Percentiles rank a stretch among this genome's conserved stretches.
These are phyloP conservation scores for Drosophila hamatofila DNA, from an alignment of 2,888 invertebrate genomes.

Conservation along the genomic window DNA sequence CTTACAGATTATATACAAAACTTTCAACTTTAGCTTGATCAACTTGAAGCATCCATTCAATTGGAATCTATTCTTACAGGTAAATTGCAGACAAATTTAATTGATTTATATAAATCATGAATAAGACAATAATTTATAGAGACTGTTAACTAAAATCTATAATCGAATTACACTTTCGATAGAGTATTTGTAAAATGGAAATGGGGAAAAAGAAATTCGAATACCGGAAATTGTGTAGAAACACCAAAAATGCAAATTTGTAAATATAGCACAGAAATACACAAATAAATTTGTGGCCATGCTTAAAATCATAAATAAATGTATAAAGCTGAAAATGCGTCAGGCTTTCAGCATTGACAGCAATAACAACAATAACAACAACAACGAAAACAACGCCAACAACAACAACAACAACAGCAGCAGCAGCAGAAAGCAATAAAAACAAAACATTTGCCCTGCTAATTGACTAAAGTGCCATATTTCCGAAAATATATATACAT, in stretches of 20 bases:
- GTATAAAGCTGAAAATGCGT: constrained; percentile 52
- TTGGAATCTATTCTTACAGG: no score
- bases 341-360: constrained; percentile 32
- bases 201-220: background rate
- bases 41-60: no score
- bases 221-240: constrained; percentile 48
- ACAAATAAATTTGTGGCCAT: constrained; percentile 36
- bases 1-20: no score
- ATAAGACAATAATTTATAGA: background rate
- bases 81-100: background rate
- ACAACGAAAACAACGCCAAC: constrained; percentile 11
- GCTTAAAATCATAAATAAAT: constrained; percentile 69
- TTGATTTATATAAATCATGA: background rate
- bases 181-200: constrained; percentile 9
- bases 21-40: no score
- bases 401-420: constrained; percentile 11
- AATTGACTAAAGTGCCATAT: constrained; percentile 73
- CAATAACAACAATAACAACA: background rate
- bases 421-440: constrained; percentile 31
- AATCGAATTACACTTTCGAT: background rate
- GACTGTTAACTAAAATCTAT: background rate
- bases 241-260: constrained; percentile 43
- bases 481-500: constrained; percentile 22
- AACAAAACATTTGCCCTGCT: constrained; percentile 65
- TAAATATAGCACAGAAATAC: constrained; percentile 41